phyloP scores from a whole-genome alignment of 1,140 invertebrate species.

The Apis cerana region DNA sequence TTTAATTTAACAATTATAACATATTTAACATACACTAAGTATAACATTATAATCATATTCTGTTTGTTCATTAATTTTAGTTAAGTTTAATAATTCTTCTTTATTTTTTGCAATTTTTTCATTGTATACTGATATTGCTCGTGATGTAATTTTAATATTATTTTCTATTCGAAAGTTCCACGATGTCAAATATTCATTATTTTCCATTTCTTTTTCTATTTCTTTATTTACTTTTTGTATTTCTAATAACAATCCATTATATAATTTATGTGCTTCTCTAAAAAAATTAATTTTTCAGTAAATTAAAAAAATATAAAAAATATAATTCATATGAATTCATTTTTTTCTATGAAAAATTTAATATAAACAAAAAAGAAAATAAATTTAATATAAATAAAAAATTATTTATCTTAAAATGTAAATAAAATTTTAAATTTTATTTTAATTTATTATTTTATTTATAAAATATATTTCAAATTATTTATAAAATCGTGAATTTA shows the following conservation, averaged over 20 bases:
- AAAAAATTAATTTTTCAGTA: conserved; percentile 35
- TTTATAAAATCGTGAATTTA: not conserved
- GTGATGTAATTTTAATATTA: conserved; percentile 79
- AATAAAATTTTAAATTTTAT: no score
- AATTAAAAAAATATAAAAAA: not conserved
- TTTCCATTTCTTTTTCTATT: conserved; percentile 84
- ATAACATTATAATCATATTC: conserved; percentile 82
- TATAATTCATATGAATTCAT: not conserved
- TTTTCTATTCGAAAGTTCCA: conserved; percentile 83
- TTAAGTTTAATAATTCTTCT: conserved; percentile 81
- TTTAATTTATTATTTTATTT: not conserved
- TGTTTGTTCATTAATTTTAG: conserved; percentile 82
- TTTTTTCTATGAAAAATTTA: not conserved
- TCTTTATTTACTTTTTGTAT: conserved; percentile 82
- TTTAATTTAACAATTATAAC: conserved; percentile 9
- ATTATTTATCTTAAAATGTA: not conserved
- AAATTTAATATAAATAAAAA: conserved; percentile 2
- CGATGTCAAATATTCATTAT: conserved; percentile 84
- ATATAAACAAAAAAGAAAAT: not conserved
- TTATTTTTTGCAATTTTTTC: conserved; percentile 77
- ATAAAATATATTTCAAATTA: not conserved
- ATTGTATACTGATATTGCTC: conserved; percentile 57
- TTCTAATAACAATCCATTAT: conserved; percentile 81
- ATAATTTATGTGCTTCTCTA: conserved; percentile 82
- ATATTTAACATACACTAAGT: conserved; percentile 60